Evolutionary conservation across 1,140 invertebrate species (phyloP), one percentile per base, ranked within the genome.

Genomic region (Steinernema feltiae): DNA sequence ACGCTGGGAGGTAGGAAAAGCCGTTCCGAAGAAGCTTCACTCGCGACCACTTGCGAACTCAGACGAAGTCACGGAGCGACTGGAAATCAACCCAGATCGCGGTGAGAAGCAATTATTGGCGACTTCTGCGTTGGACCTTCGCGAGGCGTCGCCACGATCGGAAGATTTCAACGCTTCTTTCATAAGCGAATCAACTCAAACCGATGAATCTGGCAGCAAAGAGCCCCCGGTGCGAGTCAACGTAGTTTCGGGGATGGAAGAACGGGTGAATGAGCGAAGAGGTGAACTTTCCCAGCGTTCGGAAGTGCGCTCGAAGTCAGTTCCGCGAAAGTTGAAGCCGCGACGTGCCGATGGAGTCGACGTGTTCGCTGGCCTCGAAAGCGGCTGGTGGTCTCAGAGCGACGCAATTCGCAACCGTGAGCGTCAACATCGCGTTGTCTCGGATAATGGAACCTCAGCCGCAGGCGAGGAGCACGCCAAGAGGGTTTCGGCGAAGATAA

Each of bases 141-240:
- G 35, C 18, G 35, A 7, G 18, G 7, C 35, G 7, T 63, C 53
- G 15, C 53, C 53, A 3, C 15, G 7, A 15, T 63, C 53, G 12
- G 53, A 63, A 63, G 53, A 63, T 27, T 63, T 63, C 24, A 63
- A 63, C 53, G 53, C 53, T 15, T 63, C 53, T 27, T 63, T 63
- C 53, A 63, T 63, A 7, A 63, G 53, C 53, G 53, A 63, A 27
- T 12, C 53, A 7, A 63, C 53, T 15, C 53, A 63, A 27, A 63
- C 53, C 3, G 53, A 63, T 21, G 53, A 63, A 3, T 41, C 18
- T 41, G 53, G n/a, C n/a, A n/a, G n/a, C n/a, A n/a, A n/a, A n/a
- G n/a, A n/a, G n/a, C n/a, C n/a, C n/a, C n/a, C n/a, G n/a, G n/a
- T n/a, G n/a, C n/a, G n/a, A n/a, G n/a, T n/a, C n/a, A n/a, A n/a